Conservation (phyloP, 2,113 vertebrate genomes). For the Odocoileus virginianus region DNA sequence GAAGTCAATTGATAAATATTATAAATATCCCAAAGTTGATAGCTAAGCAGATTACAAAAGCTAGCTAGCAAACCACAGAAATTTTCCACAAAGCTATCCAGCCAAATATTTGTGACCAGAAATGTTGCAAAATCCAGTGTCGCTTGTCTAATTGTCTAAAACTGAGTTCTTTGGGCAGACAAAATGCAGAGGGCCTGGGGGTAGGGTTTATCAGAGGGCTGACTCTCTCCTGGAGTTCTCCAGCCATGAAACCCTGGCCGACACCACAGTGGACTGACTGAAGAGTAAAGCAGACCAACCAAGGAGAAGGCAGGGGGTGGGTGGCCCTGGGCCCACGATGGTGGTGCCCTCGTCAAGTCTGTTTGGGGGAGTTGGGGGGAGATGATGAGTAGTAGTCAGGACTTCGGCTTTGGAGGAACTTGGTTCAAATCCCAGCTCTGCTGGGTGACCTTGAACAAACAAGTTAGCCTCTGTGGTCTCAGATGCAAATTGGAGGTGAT, state of each 20-base stretch:
- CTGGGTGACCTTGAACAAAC: not conserved
- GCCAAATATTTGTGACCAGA: not conserved
- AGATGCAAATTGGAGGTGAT: not conserved
- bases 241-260: not conserved
- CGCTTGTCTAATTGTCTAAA: not conserved
- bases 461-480: not conserved
- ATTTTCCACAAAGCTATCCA: slow-evolving; percentile 14
- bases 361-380: fast-evolving
- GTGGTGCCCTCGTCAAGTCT: not conserved
- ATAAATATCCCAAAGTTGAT: slow-evolving; percentile 24
- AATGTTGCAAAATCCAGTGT: not conserved
- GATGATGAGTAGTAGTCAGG: not conserved
- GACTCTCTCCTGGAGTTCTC: not conserved
- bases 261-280: not conserved
- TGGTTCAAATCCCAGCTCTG: not conserved
- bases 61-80: not conserved
- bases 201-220: not conserved
- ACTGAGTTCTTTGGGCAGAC: not conserved
- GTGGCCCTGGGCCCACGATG: fast-evolving
- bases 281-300: not conserved
- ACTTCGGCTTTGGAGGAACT: not conserved
- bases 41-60: slow-evolving; percentile 39
- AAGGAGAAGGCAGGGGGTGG: not conserved
- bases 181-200: not conserved
- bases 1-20: slow-evolving; percentile 43